Conservation (phyloP, 2,797 vertebrate species). For the Lemur catta region DNA sequence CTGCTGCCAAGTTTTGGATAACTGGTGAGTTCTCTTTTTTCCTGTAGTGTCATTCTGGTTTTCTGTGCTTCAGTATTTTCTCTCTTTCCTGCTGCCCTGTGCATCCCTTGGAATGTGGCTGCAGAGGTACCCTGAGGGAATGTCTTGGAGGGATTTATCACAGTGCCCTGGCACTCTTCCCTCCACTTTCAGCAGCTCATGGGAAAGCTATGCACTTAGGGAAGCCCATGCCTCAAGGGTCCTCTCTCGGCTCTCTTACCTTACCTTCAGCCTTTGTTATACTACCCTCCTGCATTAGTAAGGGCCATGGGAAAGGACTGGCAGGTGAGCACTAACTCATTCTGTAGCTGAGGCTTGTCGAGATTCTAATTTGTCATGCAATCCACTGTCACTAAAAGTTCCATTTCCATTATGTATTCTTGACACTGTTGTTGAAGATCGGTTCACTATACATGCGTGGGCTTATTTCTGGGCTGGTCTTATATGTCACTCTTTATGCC, state of each 20-base stretch:
- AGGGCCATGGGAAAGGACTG: not conserved
- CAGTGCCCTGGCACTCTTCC: not conserved
- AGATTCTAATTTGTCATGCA: not conserved
- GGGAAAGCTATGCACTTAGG: not conserved
- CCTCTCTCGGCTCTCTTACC: not conserved
- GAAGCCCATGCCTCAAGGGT: not conserved
- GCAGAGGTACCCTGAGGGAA: not conserved
- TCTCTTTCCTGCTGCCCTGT: too few relatives aligned
- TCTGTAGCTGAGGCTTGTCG: not conserved
- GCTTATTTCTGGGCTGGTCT: not conserved
- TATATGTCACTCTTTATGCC: not conserved
- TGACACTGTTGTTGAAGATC: not conserved
- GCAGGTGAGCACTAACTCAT: not conserved
- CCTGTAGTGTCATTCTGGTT: not conserved
- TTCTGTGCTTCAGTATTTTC: not conserved
- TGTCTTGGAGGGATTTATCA: too few relatives aligned
- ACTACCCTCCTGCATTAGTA: not conserved
- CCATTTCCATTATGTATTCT: not conserved
- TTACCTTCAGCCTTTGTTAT: not conserved
- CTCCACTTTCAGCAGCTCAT: not conserved
- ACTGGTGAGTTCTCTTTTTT: too few relatives aligned
- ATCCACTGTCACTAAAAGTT: not conserved
- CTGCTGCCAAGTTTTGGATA: not conserved
- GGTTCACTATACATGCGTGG: not conserved
- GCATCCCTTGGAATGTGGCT: not conserved